A percentile compares a stretch with the other conserved stretches of the same genome.
These are phyloP conservation scores for Oscheius onirici DNA, from an alignment of 2,888 invertebrate species.

Conservation along the genomic window DNA sequence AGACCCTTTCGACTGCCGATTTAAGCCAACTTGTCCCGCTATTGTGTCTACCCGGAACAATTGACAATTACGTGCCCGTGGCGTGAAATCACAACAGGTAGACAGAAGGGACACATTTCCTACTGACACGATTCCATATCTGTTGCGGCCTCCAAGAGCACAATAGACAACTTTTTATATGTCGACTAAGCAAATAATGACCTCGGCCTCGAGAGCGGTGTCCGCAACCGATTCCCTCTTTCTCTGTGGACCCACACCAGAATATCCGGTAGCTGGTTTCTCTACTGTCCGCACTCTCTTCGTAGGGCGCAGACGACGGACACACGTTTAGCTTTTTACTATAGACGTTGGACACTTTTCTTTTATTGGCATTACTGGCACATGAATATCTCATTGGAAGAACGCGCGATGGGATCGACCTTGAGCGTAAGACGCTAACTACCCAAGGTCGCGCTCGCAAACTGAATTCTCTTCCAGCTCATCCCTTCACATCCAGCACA, in stretches of 20 bases:
- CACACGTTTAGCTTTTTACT: no score
- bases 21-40: conserved; percentile 2
- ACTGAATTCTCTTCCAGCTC: conserved; percentile 11
- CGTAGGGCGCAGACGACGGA: no score
- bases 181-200: conserved; percentile 27
- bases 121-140: no score
- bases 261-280: conserved; percentile 8
- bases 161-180: conserved; percentile 21
- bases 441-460: conserved; percentile 20
- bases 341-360: not conserved
- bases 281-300: not conserved
- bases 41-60: not conserved
- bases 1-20: not conserved
- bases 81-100: conserved; percentile 10
- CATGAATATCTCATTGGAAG: conserved; percentile 20
- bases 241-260: conserved; percentile 4
- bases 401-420: conserved; percentile 24
- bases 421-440: conserved; percentile 15
- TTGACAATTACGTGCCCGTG: not conserved
- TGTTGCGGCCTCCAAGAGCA: not conserved
- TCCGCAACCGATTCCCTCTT: conserved; percentile 7
- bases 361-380: conserved; percentile 5
- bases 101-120: no score
- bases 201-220: conserved; percentile 19
- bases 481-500: not conserved